Evolutionary conservation across 2,113 vertebrate species (phyloP), one percentile per base, ranked within the genome.

Genomic region (Aramus guarauna): DNA sequence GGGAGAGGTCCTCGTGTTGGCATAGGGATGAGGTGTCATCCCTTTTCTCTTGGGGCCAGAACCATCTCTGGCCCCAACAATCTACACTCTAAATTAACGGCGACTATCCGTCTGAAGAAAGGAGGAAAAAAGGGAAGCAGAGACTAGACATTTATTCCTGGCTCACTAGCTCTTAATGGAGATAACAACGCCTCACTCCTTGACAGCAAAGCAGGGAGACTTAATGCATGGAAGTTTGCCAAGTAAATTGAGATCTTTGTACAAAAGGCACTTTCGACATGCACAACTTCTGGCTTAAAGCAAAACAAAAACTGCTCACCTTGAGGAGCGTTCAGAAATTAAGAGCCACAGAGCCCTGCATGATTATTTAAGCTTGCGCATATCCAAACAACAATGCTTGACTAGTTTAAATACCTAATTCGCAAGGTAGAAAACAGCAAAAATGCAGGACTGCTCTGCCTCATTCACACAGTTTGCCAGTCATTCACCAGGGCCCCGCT

Each of bases 191-290:
- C 89, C 81, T 92, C 89, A 88, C 74, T 95, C 87, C 87, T 90
- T 94, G 94, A 96, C 93, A 97, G 94, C 88, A 87, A 85, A 69
- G 88, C 89, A 69, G 84, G 32, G 86, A 94, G 66, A 50, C 77
- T 96, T 94, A 82, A 85, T 56, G 79, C 81, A 45, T 94, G 92
- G 91, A 96, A 95, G 58, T 91, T 90, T 97, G 87, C 93, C 94
- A 96, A 96, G 94, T 91, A 90, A 95, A 96, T 94, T 92, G 92
- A 97, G 95, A 97, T 96, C 92, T 95, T 95, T 73, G 85, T 82
- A 85, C 62, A 94, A 91, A 69, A 97, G 91, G 81, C 92, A 94
- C 81, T 97, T 97, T 89, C 48, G 41, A 94, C 96, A 85, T 37
- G 69, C 94, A 90, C 91, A 88, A 67, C 80, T 94, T 88, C 84